phyloP scores from a whole-genome alignment of 1,140 invertebrate genomes.

The Choristoneura fumiferana region DNA sequence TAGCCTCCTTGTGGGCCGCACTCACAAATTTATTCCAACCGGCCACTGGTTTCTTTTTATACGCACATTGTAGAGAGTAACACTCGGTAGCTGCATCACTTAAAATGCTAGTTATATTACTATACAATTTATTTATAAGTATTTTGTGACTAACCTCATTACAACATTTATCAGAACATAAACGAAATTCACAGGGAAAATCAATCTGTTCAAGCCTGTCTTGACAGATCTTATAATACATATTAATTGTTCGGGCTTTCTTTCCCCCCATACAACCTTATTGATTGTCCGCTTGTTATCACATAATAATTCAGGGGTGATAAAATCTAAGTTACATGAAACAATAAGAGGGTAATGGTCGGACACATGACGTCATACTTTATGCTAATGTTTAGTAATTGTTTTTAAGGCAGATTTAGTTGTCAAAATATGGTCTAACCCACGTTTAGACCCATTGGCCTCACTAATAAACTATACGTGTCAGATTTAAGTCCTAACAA shows the following conservation, averaged over 20 bases:
- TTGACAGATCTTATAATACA: neutral
- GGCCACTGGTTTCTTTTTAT: too few species aligned
- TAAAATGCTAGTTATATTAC: neutral
- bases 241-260: neutral
- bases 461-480: constrained; percentile 17
- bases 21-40: too few species aligned
- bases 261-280: constrained; percentile 4
- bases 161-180: neutral
- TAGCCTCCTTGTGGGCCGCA: too few species aligned
- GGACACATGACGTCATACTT: neutral
- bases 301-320: neutral
- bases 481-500: neutral
- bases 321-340: neutral
- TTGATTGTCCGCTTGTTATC: neutral
- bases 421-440: neutral
- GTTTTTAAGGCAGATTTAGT: neutral
- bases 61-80: too few species aligned
- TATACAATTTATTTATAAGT: neutral
- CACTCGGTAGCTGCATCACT: too few species aligned
- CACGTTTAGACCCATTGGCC: neutral
- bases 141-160: neutral
- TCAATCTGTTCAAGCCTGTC: neutral
- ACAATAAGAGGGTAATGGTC: neutral
- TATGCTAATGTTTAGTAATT: neutral
- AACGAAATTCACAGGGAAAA: neutral